Evolutionary conservation across 1,140 invertebrate genomes (phyloP).

Genomic region (Brachionus asplanchnoidis): DNA sequence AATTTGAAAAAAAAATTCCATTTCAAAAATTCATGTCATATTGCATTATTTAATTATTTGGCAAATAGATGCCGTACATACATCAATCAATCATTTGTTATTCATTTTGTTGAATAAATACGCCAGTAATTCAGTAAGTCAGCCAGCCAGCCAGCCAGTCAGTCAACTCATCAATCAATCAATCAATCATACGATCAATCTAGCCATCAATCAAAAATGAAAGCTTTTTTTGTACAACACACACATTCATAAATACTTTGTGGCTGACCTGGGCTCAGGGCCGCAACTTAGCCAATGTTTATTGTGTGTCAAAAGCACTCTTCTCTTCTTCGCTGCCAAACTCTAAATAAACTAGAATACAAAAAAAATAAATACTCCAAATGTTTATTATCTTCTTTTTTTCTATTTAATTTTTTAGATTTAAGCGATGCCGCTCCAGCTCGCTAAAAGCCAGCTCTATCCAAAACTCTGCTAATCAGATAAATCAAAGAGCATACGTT

Average conservation of each 20-base stretch:
- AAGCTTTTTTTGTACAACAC: neutral
- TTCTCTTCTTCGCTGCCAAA: neutral
- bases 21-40: neutral
- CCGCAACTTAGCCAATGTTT: neutral
- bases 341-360: neutral
- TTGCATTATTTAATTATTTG: neutral
- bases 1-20: neutral
- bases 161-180: constrained; percentile 30
- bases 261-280: neutral
- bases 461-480: neutral
- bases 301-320: neutral
- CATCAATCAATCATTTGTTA: constrained; percentile 35
- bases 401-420: neutral
- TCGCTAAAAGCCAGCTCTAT: neutral
- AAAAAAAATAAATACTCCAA: neutral
- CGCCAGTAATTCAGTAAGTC: constrained; percentile 24
- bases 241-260: neutral
- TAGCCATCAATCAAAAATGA: constrained; percentile 37
- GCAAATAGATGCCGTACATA: neutral
- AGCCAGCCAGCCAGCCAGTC: neutral
- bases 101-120: constrained; percentile 20
- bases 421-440: neutral
- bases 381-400: neutral
- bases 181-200: constrained; percentile 36
- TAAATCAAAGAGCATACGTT: neutral